Base-by-base conservation (phyloP, 2,888 invertebrate species). In the Xiphydria camelus region DNA sequence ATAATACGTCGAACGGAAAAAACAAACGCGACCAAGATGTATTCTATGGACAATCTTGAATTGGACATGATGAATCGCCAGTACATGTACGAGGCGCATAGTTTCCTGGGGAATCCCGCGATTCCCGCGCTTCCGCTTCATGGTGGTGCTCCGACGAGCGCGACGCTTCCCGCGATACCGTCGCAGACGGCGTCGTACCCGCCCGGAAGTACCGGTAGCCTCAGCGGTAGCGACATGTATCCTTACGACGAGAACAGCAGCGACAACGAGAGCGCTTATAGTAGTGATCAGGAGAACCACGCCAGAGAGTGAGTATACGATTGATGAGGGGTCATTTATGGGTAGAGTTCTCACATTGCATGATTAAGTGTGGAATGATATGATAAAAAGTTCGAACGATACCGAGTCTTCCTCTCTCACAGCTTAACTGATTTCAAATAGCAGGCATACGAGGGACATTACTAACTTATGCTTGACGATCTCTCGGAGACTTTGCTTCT, bases 261-360 rank as follows among this genome's bases (percentile, higher is more conserved):
- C 53, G 84, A 84, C 70, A 82, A 83, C 25, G 84, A 84, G 61
- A 87, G 88, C 42, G 84, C 78, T n/a, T 90, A 88, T 69, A 86
- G 86, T 50, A 91, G 91, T 71, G 91, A 91, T 65, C 89, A 90
- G 73, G 91, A 91, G 70, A 90, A 90, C 69, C 84, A 82, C 54
- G 81, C 84, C 0, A 86, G 85, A 79, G 83, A 87, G 88, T 87
- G 77, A 78, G 77, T 75, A 34, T 32, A 34, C n/a, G 15, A 44
- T 29, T 38, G 29, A 25, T n/a, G 5, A 26, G n/a, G n/a, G n/a
- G n/a, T n/a, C n/a, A n/a, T n/a, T n/a, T n/a, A n/a, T n/a, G n/a
- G n/a, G n/a, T n/a, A n/a, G n/a, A n/a, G n/a, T n/a, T n/a, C n/a
- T n/a, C n/a, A n/a, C n/a, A n/a, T n/a, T n/a, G n/a, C n/a, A n/a